These are phyloP conservation scores for Vombatus ursinus DNA, from an alignment of 2,113 vertebrate species.

Conservation along the genomic window DNA sequence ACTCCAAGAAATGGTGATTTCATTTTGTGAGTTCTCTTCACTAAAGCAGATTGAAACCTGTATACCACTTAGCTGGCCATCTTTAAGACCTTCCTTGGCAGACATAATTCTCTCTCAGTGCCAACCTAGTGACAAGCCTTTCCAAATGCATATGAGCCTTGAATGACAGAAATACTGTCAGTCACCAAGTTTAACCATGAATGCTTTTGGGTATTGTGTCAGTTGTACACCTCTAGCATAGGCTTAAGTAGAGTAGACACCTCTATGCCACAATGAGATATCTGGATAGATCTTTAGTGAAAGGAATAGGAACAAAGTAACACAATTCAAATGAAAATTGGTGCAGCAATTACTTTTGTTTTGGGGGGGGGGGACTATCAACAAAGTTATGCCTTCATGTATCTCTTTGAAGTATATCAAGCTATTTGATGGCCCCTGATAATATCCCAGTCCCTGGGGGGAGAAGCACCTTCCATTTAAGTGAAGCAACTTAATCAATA, in stretches of 20 bases:
- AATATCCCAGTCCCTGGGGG: background rate
- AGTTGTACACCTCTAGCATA: background rate
- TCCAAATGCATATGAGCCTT: background rate
- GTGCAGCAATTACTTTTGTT: background rate
- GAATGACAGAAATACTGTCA: background rate
- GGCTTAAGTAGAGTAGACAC: background rate
- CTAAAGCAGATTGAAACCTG: background rate
- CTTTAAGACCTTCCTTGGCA: background rate
- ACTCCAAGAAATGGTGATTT: background rate
- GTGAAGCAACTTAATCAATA: slow-evolving; percentile 52
- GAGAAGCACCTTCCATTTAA: slow-evolving; percentile 53
- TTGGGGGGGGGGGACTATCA: no score
- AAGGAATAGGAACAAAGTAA: background rate
- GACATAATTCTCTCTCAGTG: background rate
- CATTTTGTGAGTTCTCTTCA: background rate
- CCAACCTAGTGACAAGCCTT: background rate
- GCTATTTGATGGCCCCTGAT: background rate
- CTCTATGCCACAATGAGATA: background rate
- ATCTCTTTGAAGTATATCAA: background rate
- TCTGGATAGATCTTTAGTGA: background rate
- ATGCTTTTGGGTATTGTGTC: background rate
- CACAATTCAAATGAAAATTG: slow-evolving; percentile 36
- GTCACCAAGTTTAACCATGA: background rate
- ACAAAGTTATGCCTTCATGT: background rate
- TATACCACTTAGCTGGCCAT: background rate